Conservation (phyloP, 2,888 invertebrate genomes). For the Druceiella hillmani region DNA sequence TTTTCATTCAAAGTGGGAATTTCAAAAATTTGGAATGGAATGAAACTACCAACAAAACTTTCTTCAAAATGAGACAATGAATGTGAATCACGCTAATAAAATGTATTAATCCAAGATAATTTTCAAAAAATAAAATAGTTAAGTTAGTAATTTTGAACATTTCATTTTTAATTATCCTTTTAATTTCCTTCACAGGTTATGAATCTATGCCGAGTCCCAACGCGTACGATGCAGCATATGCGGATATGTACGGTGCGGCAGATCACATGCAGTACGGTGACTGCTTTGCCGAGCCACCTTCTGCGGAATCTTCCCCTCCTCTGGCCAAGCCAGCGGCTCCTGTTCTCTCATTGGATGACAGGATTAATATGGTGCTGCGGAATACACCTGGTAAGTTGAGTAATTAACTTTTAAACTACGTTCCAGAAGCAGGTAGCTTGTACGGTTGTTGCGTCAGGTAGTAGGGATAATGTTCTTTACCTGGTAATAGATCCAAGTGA, state of each 20-base stretch:
- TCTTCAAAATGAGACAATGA: too few relatives aligned
- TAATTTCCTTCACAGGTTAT: too few relatives aligned
- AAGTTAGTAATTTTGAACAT: too few relatives aligned
- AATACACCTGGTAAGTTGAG: slow-evolving; percentile 29
- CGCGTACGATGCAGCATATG: slow-evolving; percentile 42
- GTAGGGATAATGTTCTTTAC: too few relatives aligned
- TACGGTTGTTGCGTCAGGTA: slow-evolving; percentile 1
- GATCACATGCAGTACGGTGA: slow-evolving; percentile 45
- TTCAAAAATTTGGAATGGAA: too few relatives aligned
- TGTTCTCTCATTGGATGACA: slow-evolving; percentile 32
- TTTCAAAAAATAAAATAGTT: too few relatives aligned
- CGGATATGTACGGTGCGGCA: slow-evolving; percentile 43
- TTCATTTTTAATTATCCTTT: too few relatives aligned
- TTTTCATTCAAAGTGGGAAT: too few relatives aligned
- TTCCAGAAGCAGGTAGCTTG: background rate
- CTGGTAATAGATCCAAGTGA: too few relatives aligned
- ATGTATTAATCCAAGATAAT: too few relatives aligned
- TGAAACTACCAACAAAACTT: too few relatives aligned
- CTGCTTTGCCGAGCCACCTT: slow-evolving; percentile 32
- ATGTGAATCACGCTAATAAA: too few relatives aligned
- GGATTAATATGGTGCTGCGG: slow-evolving; percentile 35
- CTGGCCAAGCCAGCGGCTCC: slow-evolving; percentile 5
- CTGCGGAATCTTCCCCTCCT: background rate
- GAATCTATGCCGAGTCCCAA: background rate
- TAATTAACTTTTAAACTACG: background rate